phyloP scores from a whole-genome alignment of 2,797 vertebrate species.

The Epinephelus awoara region DNA sequence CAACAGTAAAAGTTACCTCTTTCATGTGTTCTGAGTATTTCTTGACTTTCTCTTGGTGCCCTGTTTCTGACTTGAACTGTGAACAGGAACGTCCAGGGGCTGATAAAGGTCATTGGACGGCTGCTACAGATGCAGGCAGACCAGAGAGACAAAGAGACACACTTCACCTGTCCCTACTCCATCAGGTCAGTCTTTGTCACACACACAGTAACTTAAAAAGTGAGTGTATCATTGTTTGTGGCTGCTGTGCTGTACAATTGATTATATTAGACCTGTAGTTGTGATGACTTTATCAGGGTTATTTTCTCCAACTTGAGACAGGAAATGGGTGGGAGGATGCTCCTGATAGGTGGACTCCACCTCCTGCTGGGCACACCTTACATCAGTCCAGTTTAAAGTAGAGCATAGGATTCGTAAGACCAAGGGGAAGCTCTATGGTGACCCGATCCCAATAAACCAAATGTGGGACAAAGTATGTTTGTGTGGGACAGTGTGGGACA shows the following conservation, averaged over 20 bases:
- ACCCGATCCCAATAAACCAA: too few relatives aligned
- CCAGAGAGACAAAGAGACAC: constrained; percentile 72
- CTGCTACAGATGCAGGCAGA: constrained; percentile 91
- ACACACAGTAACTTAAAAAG: background rate
- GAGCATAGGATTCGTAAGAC: too few relatives aligned
- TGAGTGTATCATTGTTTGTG: background rate
- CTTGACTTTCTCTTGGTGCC: background rate
- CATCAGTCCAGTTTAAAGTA: too few relatives aligned
- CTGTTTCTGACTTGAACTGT: background rate
- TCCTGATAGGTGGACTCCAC: too few relatives aligned
- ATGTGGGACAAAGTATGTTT: too few relatives aligned
- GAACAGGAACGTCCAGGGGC: constrained; percentile 91
- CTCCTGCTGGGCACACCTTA: too few relatives aligned
- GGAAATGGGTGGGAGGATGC: too few relatives aligned
- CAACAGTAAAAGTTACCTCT: background rate
- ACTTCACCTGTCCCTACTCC: constrained; percentile 82
- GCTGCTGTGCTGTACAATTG: background rate
- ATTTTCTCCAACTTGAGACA: too few relatives aligned
- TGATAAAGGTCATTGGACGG: constrained; percentile 90
- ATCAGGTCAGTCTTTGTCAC: constrained; percentile 78
- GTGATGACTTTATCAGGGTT: too few relatives aligned
- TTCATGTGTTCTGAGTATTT: background rate
- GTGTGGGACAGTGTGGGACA: too few relatives aligned
- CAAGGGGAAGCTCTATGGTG: too few relatives aligned
- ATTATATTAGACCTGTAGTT: too few relatives aligned